These are phyloP conservation scores for Ceyx cyanopectus DNA, from an alignment of 2,113 vertebrate species.

Conservation along the genomic window DNA sequence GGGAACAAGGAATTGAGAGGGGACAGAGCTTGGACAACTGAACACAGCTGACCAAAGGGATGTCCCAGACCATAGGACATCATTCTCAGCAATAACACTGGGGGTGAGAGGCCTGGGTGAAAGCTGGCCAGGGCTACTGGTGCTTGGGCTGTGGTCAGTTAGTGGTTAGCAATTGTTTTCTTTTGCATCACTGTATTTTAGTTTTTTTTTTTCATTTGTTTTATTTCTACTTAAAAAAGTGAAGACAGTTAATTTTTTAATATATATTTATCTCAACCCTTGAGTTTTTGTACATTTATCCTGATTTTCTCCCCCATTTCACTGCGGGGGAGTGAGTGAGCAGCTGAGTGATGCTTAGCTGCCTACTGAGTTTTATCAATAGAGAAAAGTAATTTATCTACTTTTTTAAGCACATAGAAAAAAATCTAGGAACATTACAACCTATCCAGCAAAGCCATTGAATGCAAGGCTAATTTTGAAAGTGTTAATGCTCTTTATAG, in stretches of 20 bases:
- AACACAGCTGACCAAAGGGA: background rate
- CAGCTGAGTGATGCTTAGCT: background rate
- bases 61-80: background rate
- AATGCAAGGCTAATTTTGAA: background rate
- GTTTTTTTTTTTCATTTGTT: too few relatives aligned
- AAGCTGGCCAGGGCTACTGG: accelerated
- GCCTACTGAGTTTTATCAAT: background rate
- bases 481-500: background rate
- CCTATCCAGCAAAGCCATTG: background rate
- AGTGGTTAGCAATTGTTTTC: background rate
- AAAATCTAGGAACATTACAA: background rate
- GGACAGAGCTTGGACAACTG: background rate
- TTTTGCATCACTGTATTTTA: background rate
- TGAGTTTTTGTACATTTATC: background rate
- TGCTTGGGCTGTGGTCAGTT: accelerated
- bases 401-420: background rate
- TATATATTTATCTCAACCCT: background rate
- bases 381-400: background rate
- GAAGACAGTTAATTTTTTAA: too few relatives aligned
- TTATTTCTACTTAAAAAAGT: too few relatives aligned
- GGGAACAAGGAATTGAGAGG: background rate
- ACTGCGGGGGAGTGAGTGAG: background rate
- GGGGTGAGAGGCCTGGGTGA: background rate
- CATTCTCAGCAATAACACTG: background rate
- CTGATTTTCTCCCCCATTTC: background rate